A percentile compares a stretch with the other conserved stretches of the same genome.
These are phyloP conservation scores for Zeus faber DNA, from an alignment of 2,113 vertebrate genomes.

Conservation along the genomic window DNA sequence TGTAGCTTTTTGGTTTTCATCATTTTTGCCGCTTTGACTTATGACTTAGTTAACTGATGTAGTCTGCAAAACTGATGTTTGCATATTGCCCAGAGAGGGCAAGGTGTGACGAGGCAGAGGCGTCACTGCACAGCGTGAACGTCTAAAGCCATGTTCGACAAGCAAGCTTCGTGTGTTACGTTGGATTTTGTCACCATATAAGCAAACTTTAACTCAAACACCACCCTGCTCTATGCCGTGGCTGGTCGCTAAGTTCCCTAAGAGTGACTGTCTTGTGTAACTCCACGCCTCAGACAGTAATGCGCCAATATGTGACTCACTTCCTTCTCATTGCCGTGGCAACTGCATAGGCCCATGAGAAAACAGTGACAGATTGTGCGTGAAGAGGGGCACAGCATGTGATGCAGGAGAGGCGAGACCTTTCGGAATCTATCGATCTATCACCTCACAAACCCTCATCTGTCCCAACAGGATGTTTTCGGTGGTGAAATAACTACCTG, in stretches of 20 bases:
- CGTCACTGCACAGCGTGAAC: slow-evolving; percentile 34
- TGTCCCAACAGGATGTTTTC: too few relatives aligned
- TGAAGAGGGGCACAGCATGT: slow-evolving; percentile 26
- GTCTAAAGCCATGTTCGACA: too few relatives aligned
- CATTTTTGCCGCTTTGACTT: too few relatives aligned
- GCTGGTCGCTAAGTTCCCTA: slow-evolving; percentile 17
- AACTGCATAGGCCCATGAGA: slow-evolving; percentile 21
- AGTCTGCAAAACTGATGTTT: slow-evolving; percentile 23
- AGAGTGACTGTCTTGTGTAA: slow-evolving; percentile 34
- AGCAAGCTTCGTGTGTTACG: too few relatives aligned
- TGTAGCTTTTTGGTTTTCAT: too few relatives aligned
- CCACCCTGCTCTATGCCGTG: too few relatives aligned
- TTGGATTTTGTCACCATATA: too few relatives aligned
- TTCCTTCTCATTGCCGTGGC: slow-evolving; percentile 50
- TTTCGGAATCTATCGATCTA: too few relatives aligned
- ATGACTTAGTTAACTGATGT: too few relatives aligned
- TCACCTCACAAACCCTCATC: too few relatives aligned
- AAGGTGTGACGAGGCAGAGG: slow-evolving; percentile 20
- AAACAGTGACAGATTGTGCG: slow-evolving; percentile 54
- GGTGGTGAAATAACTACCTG: too few relatives aligned
- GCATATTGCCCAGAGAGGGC: slow-evolving; percentile 61
- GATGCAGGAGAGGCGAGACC: slow-evolving; percentile 41
- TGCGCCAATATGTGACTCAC: slow-evolving; percentile 28
- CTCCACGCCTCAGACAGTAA: slow-evolving; percentile 20
- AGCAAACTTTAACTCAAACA: too few relatives aligned